Evolutionary conservation across 2,797 vertebrate genomes (phyloP).

Genomic region (Lagorchestes hirsutus): DNA sequence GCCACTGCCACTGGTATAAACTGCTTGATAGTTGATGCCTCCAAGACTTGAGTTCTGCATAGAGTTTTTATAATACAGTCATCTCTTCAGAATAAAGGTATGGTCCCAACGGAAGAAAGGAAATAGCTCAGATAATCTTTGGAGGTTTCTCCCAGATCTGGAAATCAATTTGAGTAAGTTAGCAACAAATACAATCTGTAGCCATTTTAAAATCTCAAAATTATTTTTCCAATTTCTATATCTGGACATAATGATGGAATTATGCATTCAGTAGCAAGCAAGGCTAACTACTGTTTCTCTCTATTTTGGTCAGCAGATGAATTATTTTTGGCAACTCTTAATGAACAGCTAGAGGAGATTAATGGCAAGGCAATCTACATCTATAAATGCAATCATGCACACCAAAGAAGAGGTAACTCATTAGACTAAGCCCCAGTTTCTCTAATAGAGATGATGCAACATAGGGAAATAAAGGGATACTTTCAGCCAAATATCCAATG

Average conservation of each 20-base stretch:
- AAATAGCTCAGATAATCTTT: neutral
- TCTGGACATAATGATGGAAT: conserved; percentile 13
- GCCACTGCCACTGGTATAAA: neutral
- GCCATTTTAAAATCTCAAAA: neutral
- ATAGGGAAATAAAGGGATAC: neutral
- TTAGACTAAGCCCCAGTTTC: conserved; percentile 14
- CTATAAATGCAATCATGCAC: conserved; percentile 14
- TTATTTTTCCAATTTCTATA: neutral
- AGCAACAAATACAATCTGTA: neutral
- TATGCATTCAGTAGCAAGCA: neutral
- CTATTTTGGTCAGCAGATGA: conserved; percentile 10
- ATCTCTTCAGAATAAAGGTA: neutral
- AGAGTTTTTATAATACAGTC: neutral
- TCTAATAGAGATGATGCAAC: conserved; percentile 28
- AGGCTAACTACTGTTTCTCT: conserved; percentile 3
- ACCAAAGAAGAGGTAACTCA: conserved; percentile 22
- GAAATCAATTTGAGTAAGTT: neutral
- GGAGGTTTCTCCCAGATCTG: neutral
- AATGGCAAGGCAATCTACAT: conserved; percentile 14
- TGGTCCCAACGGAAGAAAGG: neutral
- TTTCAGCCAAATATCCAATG: neutral
- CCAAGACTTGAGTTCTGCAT: neutral
- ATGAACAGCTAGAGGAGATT: conserved; percentile 41
- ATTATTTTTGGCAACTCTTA: conserved; percentile 62
- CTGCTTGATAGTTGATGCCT: neutral